Percentiles rank a stretch among this genome's conserved stretches.
These are phyloP conservation scores for Conomelus anceps DNA, from an alignment of 2,888 invertebrate genomes.

Conservation along the genomic window DNA sequence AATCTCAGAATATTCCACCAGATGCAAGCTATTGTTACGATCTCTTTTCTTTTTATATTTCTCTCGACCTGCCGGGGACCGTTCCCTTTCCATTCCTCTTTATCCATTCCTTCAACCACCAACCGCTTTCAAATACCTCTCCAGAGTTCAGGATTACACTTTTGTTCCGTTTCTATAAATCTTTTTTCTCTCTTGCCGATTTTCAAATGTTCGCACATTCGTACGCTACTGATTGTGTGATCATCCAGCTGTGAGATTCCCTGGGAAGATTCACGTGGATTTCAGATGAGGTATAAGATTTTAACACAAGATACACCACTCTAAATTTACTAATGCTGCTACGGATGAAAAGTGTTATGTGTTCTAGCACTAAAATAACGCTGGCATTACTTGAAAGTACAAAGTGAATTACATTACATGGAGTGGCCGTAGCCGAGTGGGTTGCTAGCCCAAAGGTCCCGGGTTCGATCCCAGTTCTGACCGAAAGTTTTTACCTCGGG, in stretches of 20 bases:
- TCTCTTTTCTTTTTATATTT: neutral
- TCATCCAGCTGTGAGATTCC: neutral
- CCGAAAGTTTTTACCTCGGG: too few relatives aligned
- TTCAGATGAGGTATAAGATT: too few relatives aligned
- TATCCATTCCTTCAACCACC: neutral
- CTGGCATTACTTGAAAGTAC: too few relatives aligned
- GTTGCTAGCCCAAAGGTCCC: too few relatives aligned
- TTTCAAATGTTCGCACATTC: neutral
- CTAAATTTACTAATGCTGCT: too few relatives aligned
- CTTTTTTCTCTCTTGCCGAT: neutral
- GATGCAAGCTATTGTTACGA: neutral
- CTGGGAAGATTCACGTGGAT: neutral
- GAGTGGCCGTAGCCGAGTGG: too few relatives aligned
- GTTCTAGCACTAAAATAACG: too few relatives aligned
- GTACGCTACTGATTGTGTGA: neutral
- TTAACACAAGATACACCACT: too few relatives aligned
- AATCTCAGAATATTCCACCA: neutral
- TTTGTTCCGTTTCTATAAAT: neutral
- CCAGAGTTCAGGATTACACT: neutral
- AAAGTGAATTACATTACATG: too few relatives aligned
- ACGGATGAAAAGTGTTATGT: too few relatives aligned
- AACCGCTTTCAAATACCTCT: neutral
- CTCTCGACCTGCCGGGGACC: neutral
- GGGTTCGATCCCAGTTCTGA: too few relatives aligned
- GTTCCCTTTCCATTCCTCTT: neutral